Evolutionary conservation across 92 coral and sea anemone genomes (phyloP).

Genomic region (Actinernus sp.): DNA sequence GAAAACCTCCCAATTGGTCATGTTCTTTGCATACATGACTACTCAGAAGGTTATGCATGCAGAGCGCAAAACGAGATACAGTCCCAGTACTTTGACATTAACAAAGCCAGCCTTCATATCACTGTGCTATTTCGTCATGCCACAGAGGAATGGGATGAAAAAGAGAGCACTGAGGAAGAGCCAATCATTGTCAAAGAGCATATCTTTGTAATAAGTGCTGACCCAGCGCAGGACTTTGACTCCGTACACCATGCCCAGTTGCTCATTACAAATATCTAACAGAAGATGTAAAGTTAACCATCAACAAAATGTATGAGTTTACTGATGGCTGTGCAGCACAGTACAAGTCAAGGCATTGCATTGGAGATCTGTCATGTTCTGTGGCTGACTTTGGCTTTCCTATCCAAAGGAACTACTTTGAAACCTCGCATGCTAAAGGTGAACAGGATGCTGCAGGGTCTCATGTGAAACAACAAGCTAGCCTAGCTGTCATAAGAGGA

Average conservation of each 20-base stretch:
- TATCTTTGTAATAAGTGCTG: no score
- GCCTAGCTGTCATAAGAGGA: no score
- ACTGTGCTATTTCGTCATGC: constrained; percentile 35
- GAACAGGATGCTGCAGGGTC: no score
- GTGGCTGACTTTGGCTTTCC: constrained; percentile 4
- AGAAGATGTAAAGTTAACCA: constrained; percentile 1
- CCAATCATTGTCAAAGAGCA: no score
- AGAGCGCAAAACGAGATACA: constrained; percentile 41
- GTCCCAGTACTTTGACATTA: constrained; percentile 31
- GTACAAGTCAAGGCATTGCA: no score
- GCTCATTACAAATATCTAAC: constrained; percentile 7
- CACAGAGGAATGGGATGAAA: constrained; percentile 25
- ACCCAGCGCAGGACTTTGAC: no score
- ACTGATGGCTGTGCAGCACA: no score
- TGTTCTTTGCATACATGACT: constrained; percentile 38
- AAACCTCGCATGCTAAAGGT: no score
- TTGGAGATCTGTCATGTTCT: constrained; percentile 9
- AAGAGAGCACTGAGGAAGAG: constrained; percentile 20
- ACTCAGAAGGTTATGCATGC: constrained; percentile 49
- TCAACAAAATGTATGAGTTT: not conserved
- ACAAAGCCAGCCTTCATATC: constrained; percentile 45
- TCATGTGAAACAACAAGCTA: no score
- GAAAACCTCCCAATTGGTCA: no score
- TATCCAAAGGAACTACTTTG: no score
- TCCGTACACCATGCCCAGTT: constrained; percentile 10